Percentiles rank a stretch among this genome's conserved stretches.
Evolutionary conservation across 2,113 vertebrate genomes (phyloP).

Genomic region (Lophius piscatorius): DNA sequence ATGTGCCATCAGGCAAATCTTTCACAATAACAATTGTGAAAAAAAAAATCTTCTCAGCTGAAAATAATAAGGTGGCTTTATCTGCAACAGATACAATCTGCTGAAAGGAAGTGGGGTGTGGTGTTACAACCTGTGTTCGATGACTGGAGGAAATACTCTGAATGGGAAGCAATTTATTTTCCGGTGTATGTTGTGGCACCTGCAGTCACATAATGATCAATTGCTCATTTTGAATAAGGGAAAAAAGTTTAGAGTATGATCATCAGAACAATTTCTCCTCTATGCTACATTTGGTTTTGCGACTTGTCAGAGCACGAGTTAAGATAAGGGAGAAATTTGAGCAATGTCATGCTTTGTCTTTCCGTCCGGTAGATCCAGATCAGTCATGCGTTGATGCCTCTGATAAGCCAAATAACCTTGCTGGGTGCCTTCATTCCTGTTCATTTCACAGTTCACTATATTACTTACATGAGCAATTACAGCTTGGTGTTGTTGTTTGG

Average conservation of each 20-base stretch:
- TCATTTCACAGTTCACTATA: constrained; percentile 62
- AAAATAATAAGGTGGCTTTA: constrained; percentile 62
- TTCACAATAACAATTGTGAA: constrained; percentile 28
- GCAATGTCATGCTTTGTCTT: constrained; percentile 50
- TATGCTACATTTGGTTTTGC: constrained; percentile 37
- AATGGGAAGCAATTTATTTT: constrained; percentile 59
- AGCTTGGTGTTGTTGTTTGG: constrained; percentile 34
- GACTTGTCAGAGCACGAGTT: constrained; percentile 12
- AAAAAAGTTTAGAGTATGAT: constrained; percentile 56
- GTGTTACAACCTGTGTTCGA: constrained; percentile 57
- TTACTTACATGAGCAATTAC: constrained; percentile 65
- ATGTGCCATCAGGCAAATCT: constrained; percentile 17
- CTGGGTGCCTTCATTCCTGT: constrained; percentile 56
- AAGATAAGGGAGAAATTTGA: constrained; percentile 37
- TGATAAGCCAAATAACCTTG: constrained; percentile 63
- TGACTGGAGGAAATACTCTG: constrained; percentile 58
- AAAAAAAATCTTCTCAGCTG: constrained; percentile 38
- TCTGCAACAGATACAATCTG: constrained; percentile 65
- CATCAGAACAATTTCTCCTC: constrained; percentile 48
- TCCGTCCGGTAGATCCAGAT: constrained; percentile 49
- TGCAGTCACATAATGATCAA: constrained; percentile 64
- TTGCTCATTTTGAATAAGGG: constrained; percentile 64
- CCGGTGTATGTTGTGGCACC: constrained; percentile 32
- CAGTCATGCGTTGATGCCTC: constrained; percentile 62
- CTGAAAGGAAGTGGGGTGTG: constrained; percentile 57